Evolutionary conservation across 2,888 invertebrate genomes (phyloP).

Genomic region (Troides oblongomaculatus): DNA sequence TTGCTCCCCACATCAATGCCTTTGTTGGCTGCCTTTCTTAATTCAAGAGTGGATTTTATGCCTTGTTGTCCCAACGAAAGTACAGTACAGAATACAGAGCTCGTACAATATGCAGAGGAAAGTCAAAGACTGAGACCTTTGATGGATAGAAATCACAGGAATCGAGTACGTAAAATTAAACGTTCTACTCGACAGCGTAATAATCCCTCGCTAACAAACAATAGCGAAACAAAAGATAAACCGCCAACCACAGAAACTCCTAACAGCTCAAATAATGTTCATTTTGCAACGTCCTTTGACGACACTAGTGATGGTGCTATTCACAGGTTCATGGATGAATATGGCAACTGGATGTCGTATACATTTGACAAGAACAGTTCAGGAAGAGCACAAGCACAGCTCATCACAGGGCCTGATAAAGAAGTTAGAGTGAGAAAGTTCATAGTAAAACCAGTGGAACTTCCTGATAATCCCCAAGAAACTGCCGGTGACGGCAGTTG

Average conservation of each 20-base stretch:
- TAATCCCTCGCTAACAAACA: slow-evolving; percentile 56
- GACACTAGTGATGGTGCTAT: slow-evolving; percentile 92
- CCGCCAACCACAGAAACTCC: slow-evolving; percentile 49
- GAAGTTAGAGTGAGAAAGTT: slow-evolving; percentile 53
- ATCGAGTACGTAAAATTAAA: slow-evolving; percentile 78
- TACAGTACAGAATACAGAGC: slow-evolving; percentile 45
- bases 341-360: slow-evolving; percentile 90
- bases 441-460: slow-evolving; percentile 57
- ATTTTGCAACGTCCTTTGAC: slow-evolving; percentile 89
- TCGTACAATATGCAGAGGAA: slow-evolving; percentile 55
- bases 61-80: slow-evolving; percentile 65
- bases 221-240: slow-evolving; percentile 59
- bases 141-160: slow-evolving; percentile 74
- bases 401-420: slow-evolving; percentile 60
- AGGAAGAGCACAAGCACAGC: slow-evolving; percentile 70
- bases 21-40: slow-evolving; percentile 82
- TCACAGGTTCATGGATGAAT: slow-evolving; percentile 92
- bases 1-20: slow-evolving; percentile 82
- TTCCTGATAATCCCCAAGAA: slow-evolving; percentile 63
- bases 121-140: slow-evolving; percentile 63
- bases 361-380: slow-evolving; percentile 90
- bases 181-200: slow-evolving; percentile 76
- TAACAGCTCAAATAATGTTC: slow-evolving; percentile 65
- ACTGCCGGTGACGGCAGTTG: slow-evolving; percentile 73
- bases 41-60: slow-evolving; percentile 79